phyloP scores from a whole-genome alignment of 2,888 invertebrate genomes.

The Anaspis maculata region DNA sequence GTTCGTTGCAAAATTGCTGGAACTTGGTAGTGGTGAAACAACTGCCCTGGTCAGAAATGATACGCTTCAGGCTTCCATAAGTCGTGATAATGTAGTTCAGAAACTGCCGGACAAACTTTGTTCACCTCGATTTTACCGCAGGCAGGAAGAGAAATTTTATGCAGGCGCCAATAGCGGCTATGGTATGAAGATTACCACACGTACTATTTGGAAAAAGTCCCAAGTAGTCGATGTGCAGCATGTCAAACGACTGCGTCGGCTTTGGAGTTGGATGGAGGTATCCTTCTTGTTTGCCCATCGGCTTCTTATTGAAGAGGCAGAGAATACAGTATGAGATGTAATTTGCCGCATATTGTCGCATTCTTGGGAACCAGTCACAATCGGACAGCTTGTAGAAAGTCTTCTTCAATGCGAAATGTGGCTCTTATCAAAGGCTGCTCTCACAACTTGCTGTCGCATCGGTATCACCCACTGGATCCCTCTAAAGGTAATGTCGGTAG shows the following conservation, averaged over 20 bases:
- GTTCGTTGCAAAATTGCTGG: conserved; percentile 23
- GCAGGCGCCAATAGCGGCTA: conserved; percentile 34
- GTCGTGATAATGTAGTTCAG: background rate
- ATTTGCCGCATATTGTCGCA: conserved; percentile 30
- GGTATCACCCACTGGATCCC: conserved; percentile 1
- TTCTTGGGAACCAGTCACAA: conserved; percentile 34
- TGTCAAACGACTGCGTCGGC: conserved; percentile 33
- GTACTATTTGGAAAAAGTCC: conserved; percentile 32
- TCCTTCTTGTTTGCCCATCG: conserved; percentile 23
- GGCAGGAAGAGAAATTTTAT: conserved; percentile 2
- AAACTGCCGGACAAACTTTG: background rate
- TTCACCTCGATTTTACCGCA: background rate
- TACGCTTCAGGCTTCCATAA: conserved; percentile 20
- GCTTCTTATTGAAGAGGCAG: conserved; percentile 28
- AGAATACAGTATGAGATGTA: conserved; percentile 35
- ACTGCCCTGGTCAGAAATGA: conserved; percentile 33
- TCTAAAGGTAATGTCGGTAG: background rate
- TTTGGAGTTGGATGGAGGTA: conserved; percentile 36
- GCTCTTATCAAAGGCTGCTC: background rate
- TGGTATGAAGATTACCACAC: conserved; percentile 28
- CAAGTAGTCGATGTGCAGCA: conserved; percentile 37
- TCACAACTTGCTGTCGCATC: background rate
- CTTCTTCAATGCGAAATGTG: background rate
- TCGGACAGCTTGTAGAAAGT: background rate
- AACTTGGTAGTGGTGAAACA: conserved; percentile 32